Evolutionary conservation across 2,113 vertebrate species (phyloP), one percentile per base, ranked within the genome.

Genomic region (Megaceryle maxima): DNA sequence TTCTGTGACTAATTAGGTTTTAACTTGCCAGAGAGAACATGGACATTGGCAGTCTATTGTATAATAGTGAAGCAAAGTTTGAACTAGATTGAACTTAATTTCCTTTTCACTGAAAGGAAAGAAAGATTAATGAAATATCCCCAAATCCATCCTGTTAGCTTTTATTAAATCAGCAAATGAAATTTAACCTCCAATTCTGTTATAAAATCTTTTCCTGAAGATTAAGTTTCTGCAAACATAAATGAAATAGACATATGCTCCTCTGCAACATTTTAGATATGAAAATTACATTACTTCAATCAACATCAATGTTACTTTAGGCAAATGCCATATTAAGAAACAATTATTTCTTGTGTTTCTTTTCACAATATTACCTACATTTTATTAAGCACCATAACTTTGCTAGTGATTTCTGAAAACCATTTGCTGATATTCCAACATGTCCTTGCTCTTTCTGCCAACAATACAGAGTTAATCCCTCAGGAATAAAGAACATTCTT

Each of bases 111-210:
- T 98, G 98, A 99, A 98, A 99, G 98, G 98, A 98, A 98, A 98
- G 98, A 98, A 98, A 99, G 99, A 99, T 99, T 99, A 99, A 99
- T 99, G 98, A 99, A 99, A 99, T 99, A 99, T 99, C 99, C 98
- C 98, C 98, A 99, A 99, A 99, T 99, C 99, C 98, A 98, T 99
- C 99, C 99, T 99, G 99, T 99, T 99, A 98, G 98, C 98, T 99
- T 99, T 99, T 99, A 99, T 99, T 99, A 99, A 99, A 99, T 99
- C 99, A 99, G 98, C 97, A 98, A 98, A 98, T 98, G 99, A 99
- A 99, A 99, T 98, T 98, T 97, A 98, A 99, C 97, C 98, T 97
- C 96, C 97, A 97, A 97, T 98, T 97, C 98, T 97, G 98, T 97
- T 97, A 82, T 88, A 96, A 97, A 92, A 98, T 97, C 98, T 97